A percentile compares a stretch with the other conserved stretches of the same genome.
Evolutionary conservation across 2,797 vertebrate genomes (phyloP).

Genomic region (Petrocephalus schoutedeni): DNA sequence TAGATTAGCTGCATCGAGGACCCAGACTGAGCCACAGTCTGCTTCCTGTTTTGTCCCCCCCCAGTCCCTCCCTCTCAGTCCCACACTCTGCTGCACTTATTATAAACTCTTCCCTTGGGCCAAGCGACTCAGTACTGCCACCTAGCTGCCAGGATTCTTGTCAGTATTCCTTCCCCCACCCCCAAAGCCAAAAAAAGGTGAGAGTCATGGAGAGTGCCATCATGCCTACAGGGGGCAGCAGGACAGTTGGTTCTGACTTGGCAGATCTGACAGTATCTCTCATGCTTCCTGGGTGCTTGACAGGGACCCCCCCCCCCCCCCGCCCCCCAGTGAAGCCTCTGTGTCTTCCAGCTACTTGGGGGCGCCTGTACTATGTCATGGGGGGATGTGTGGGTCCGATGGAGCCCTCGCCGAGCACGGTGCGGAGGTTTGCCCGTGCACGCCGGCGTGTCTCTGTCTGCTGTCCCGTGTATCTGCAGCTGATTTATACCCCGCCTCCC

Average conservation of each 20-base stretch:
- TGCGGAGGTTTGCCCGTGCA: background rate
- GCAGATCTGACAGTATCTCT: background rate
- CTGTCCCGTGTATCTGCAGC: background rate
- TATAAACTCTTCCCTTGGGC: background rate
- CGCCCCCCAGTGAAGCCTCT: background rate
- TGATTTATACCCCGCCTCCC: background rate
- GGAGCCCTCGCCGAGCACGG: background rate
- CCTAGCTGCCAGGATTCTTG: background rate
- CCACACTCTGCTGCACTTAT: background rate
- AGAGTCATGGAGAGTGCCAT: background rate
- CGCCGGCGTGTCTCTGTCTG: background rate
- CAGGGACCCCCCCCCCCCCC: background rate
- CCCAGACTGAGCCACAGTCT: slow-evolving; percentile 3
- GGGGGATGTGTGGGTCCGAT: background rate
- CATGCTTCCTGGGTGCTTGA: background rate
- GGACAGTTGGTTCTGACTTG: background rate
- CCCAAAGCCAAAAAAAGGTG: background rate
- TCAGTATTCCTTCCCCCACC: background rate
- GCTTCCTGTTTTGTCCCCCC: background rate
- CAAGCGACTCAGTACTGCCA: background rate
- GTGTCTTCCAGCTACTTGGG: background rate
- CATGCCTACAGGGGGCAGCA: background rate
- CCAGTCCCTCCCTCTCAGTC: background rate
- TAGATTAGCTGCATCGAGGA: background rate
- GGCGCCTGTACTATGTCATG: background rate